Evolutionary conservation across 1,140 invertebrate genomes (phyloP).

Genomic region (Sycophaga agraensis): DNA sequence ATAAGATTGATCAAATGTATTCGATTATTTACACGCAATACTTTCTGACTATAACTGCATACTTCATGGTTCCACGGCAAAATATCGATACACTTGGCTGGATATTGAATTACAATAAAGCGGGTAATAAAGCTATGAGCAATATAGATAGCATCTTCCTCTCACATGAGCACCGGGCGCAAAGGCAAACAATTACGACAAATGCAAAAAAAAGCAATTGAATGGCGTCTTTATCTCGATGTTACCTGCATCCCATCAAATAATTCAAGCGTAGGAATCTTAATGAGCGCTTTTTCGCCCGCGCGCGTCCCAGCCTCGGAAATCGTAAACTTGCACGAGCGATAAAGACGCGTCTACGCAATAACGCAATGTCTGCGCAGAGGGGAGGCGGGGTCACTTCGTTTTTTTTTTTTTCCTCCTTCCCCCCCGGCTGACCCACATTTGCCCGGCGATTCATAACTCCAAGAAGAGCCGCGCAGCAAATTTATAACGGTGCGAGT

Average conservation of each 20-base stretch:
- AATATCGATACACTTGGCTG: no score
- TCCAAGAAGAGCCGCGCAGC: not conserved
- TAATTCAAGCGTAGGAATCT: constrained; percentile 11
- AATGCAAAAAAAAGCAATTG: constrained; percentile 10
- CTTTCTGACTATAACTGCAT: no score
- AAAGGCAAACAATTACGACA: not conserved
- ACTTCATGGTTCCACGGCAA: no score
- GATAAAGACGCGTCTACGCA: constrained; percentile 10
- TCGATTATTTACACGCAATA: no score
- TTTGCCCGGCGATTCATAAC: constrained; percentile 13
- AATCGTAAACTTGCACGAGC: not conserved
- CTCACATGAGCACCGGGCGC: no score
- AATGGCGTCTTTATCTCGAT: constrained; percentile 12
- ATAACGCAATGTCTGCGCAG: not conserved
- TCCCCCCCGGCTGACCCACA: not conserved
- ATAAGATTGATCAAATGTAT: no score
- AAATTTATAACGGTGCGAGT: not conserved
- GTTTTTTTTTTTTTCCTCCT: not conserved
- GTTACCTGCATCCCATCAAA: not conserved
- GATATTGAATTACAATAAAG: no score
- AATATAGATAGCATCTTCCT: no score
- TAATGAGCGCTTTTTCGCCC: not conserved
- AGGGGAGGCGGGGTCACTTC: not conserved
- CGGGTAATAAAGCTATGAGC: no score
- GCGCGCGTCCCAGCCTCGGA: constrained; percentile 6